Conservation (phyloP, 2,113 vertebrate species). For the Otocyon megalotis region DNA sequence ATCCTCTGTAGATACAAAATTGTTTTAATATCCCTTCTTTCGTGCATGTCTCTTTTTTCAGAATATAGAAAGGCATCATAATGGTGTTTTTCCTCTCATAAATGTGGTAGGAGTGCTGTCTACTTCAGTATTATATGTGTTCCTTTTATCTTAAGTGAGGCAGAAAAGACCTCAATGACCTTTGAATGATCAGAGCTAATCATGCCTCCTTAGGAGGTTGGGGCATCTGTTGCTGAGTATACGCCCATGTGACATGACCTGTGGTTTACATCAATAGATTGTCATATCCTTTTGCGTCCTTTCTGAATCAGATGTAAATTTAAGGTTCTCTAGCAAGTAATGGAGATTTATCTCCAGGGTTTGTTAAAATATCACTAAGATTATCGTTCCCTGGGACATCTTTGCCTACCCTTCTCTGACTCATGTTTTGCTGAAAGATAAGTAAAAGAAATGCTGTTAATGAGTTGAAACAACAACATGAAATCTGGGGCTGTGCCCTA, state of each 20-base stretch:
- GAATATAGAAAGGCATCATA: not conserved
- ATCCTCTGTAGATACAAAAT: not conserved
- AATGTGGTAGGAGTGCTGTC: not conserved
- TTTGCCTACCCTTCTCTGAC: not conserved
- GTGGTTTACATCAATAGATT: not conserved
- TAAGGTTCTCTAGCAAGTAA: conserved; percentile 35
- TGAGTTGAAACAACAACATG: not conserved
- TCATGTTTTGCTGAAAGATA: not conserved
- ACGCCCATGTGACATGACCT: not conserved
- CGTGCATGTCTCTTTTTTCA: not conserved
- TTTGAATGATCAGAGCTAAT: not conserved
- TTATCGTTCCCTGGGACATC: not conserved
- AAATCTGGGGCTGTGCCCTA: not conserved
- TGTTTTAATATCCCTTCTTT: not conserved
- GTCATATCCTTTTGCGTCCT: conserved; percentile 13
- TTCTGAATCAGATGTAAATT: conserved; percentile 32
- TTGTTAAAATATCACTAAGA: conserved; percentile 17
- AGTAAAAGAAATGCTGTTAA: not conserved
- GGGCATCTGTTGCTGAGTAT: not conserved
- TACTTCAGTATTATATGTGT: not conserved
- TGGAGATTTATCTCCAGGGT: conserved; percentile 1
- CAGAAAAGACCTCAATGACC: not conserved
- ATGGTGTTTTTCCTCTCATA: not conserved
- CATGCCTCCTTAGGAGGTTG: not conserved
- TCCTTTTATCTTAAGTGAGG: conserved; percentile 26